Conservation (phyloP, 2,888 invertebrate genomes). For the Drosophila prostipennis region DNA sequence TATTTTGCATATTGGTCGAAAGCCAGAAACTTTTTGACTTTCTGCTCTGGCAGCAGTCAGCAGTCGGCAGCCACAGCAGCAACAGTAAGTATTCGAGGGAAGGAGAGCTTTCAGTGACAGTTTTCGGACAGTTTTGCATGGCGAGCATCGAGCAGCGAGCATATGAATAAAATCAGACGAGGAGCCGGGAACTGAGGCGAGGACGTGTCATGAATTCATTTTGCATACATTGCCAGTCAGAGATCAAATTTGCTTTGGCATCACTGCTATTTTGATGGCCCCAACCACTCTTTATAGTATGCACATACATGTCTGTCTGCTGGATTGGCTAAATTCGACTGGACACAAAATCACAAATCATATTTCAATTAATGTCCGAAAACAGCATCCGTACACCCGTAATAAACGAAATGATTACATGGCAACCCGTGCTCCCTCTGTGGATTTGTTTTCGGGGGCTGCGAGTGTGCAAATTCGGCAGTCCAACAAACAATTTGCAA, state of each 20-base stretch:
- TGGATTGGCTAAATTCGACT: slow-evolving; percentile 14
- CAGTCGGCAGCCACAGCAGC: not conserved
- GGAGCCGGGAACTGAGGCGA: not conserved
- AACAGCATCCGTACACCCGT: slow-evolving; percentile 27
- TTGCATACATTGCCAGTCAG: slow-evolving; percentile 54
- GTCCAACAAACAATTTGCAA: slow-evolving; percentile 26
- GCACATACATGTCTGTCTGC: not conserved
- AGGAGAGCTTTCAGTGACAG: slow-evolving; percentile 55
- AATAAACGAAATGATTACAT: slow-evolving; percentile 42
- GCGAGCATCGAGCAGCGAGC: slow-evolving; percentile 58
- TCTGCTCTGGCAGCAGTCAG: slow-evolving; percentile 17
- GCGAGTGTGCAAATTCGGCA: slow-evolving; percentile 3
- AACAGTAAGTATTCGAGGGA: slow-evolving; percentile 13
- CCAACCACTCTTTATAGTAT: not conserved
- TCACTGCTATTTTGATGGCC: slow-evolving; percentile 25
- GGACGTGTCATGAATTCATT: slow-evolving; percentile 65
- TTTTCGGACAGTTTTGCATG: slow-evolving; percentile 60
- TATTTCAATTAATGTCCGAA: slow-evolving; percentile 70
- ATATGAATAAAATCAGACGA: slow-evolving; percentile 61
- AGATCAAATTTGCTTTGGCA: slow-evolving; percentile 57
- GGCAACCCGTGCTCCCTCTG: not conserved
- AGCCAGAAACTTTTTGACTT: slow-evolving; percentile 66
- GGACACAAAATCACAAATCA: slow-evolving; percentile 58
- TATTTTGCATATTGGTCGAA: slow-evolving; percentile 48
- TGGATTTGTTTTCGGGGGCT: slow-evolving; percentile 1